Base-by-base conservation (phyloP, 1,140 invertebrate species). In the Ericerus pela region DNA sequence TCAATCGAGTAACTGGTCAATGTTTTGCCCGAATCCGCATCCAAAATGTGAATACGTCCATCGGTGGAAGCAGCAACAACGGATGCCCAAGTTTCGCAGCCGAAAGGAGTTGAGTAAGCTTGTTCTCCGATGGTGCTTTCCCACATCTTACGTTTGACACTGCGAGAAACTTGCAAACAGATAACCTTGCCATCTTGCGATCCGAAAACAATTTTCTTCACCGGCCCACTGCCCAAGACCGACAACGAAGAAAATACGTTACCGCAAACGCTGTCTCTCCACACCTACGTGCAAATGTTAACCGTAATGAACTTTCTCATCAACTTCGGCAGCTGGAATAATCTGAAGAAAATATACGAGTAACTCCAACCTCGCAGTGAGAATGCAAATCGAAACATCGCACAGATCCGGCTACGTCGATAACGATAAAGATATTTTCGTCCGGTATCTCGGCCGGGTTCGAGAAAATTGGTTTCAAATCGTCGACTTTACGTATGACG, bases 161-260 rank as follows among this genome's bases (percentile, higher is more conserved):
- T 16, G 16, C 26, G 18, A 12, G 52, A 38, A 12, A 27, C 11
- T 20, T 62, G 47, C 18, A 72, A 31, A 61, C 69, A 71, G 58
- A 71, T 70, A 26, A 73, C 30, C 61, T 62, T 54, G 29, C 57
- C 36, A 58, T 71, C 69, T 62, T 72, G 67, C 41, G 66, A 72
- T 8, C 70, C 71, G 61, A 71, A 63, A 11, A 68, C 14, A 11
- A 71, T 58, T 20, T 54, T 30, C 10, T 54, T 55, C 29, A n/a
- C 36, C 47, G 27, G 36, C 12, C 22, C 6, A 54, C 14, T 22
- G 26, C 37, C 51, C 2, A 43, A 11, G 26, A 36, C 36, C 3
- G 53, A 18, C 29, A 69, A 64, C 6, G 70, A 69, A 6, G 69
- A 72, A 63, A 72, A 73, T 22, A 73, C 63, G 38, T 68, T 66